Base-by-base conservation (phyloP, 2,797 vertebrate genomes). In the Acanthurus tractus region DNA sequence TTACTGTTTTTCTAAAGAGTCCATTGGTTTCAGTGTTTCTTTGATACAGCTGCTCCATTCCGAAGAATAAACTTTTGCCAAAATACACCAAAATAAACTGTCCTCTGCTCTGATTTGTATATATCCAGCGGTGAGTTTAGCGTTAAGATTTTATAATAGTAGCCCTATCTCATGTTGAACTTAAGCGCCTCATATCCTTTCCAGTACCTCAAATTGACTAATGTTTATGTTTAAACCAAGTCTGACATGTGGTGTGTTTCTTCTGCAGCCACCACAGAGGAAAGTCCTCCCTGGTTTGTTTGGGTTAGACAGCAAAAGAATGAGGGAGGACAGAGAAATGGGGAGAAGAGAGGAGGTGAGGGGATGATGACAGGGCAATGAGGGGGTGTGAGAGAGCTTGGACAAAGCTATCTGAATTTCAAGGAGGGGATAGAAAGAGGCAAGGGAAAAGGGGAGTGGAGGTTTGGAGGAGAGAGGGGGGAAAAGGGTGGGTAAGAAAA, bases 281-380 rank as follows among this genome's bases (percentile, higher is more conserved):
- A 90, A 92, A 87, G 78, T 90, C 79, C 83, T 84, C 78, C 63
- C 67, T 75, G 76, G 88, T 88, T 92, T 93, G 90, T 94, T 92
- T 92, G 90, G 93, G 92, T 92, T 92, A 90, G 82, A 83, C 88
- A 79, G 86, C 82, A 69, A 57, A 87, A 87, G 91, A 90, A 92
- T 91, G 86, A 89, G 52, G 81, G 81, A 80, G 78, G 84, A 81
- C 54, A 62, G 76, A 25, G 68, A 66, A 74, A 79, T 81, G 78
- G 76, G 70, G 75, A 48, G 42, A 63, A 23, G 64, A 34, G 72
- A 79, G 71, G 79, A 78, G 72, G 56, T 63, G 78, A 83, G 72
- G 82, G 81, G 65, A 63, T 77, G 82, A 82, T 85, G 85, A 78
- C 76, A 85, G 78, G 70, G 53, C 63, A 74, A 63, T 53, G 15